These are phyloP conservation scores for Marcusenius ussheri DNA, from an alignment of 2,113 vertebrate genomes.

Conservation along the genomic window DNA sequence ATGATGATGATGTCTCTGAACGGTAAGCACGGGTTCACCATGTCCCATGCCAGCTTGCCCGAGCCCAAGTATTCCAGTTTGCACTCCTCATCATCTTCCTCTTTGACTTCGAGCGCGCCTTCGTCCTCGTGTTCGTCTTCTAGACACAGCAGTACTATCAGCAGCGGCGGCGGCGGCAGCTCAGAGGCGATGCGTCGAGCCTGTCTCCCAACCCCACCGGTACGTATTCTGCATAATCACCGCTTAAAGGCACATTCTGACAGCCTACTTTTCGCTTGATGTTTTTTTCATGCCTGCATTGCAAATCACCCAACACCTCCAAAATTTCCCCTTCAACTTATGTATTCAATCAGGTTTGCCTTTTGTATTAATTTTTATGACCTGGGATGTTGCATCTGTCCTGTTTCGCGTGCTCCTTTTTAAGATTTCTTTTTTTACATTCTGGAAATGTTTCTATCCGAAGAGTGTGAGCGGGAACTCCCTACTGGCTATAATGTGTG, in stretches of 20 bases:
- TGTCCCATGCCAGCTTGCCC: slow-evolving; percentile 84
- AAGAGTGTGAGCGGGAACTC: slow-evolving; percentile 70
- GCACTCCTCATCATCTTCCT: slow-evolving; percentile 77
- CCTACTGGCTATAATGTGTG: slow-evolving; percentile 91
- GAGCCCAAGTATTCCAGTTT: slow-evolving; percentile 84
- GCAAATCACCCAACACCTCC: slow-evolving; percentile 83
- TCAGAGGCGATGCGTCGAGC: slow-evolving; percentile 89
- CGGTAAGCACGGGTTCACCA: slow-evolving; percentile 90
- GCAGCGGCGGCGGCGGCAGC: slow-evolving; percentile 42
- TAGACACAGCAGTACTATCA: slow-evolving; percentile 60
- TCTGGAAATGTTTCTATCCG: slow-evolving; percentile 77
- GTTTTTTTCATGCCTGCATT: slow-evolving; percentile 82
- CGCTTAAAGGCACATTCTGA: slow-evolving; percentile 78
- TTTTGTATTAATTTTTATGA: slow-evolving; percentile 92
- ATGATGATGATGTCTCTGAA: slow-evolving; percentile 99
- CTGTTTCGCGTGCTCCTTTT: slow-evolving; percentile 66
- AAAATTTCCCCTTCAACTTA: slow-evolving; percentile 66
- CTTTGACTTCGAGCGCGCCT: slow-evolving; percentile 67
- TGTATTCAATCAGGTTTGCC: slow-evolving; percentile 78
- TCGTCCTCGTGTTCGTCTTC: slow-evolving; percentile 70
- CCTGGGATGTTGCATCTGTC: slow-evolving; percentile 76
- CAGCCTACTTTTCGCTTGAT: slow-evolving; percentile 80
- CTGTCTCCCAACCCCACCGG: slow-evolving; percentile 93
- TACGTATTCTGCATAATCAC: slow-evolving; percentile 87
- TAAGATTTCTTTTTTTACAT: slow-evolving; percentile 58